Base-by-base conservation (phyloP, 2,113 vertebrate species). In the Onychostruthus taczanowskii region DNA sequence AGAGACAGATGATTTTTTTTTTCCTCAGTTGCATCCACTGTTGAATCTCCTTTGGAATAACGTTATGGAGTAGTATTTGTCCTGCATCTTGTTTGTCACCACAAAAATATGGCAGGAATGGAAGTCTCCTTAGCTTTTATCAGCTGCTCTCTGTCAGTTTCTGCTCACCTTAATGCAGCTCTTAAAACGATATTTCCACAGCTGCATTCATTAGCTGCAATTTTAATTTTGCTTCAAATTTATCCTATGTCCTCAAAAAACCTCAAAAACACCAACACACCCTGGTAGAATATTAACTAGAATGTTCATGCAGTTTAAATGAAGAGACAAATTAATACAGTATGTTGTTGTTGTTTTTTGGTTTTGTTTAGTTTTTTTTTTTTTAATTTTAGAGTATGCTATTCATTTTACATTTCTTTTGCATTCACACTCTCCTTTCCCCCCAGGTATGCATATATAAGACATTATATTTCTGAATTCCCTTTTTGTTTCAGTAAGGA, bases 151-250 rank as follows among this genome's bases (percentile, higher is more conserved):
- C 49, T 90, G 37, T 67, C 73, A 43, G 53, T 68, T 78, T n/a
- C 69, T 93, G 49, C 68, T 75, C 93, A 30, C 64, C 46, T 89
- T 86, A 78, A 16, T 56, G 31, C 41, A 68, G 31, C 12, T 37
- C 61, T 74, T 83, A 77, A 73, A 87, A 76, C 18, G 1, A 18
- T 94, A 56, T n/a, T 74, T 93, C 58, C 49, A 50, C n/a, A 41
- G 16, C 52, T 80, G 24, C 10, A 27, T 87, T 94, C 49, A 66
- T 95, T 56, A 75, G 7, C 58, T 86, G 22, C 44, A 74, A 24
- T 75, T 95, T 93, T 89, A 91, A 78, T 94, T 86, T 84, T 94
- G 17, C 56, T 86, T 93, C 33, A 35, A 9, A 46, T 16, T 78
- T 89, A 26, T 28, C 24, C 44, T 46, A 4, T 59, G 75, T 63